phyloP scores from a whole-genome alignment of 2,797 vertebrate species.

The Fratercula arctica region DNA sequence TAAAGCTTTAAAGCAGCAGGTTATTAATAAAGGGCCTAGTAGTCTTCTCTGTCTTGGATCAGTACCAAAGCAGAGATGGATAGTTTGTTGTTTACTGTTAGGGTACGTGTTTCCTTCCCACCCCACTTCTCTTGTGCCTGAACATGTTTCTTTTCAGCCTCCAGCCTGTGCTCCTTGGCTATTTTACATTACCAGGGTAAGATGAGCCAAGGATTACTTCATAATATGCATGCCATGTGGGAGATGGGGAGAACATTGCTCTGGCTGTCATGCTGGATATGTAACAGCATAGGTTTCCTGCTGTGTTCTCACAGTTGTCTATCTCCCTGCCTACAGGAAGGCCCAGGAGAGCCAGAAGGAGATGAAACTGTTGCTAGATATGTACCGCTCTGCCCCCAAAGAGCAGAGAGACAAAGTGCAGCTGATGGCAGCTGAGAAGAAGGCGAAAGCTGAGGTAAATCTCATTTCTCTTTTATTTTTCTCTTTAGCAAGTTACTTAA shows the following conservation, averaged over 20 bases:
- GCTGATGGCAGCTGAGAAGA: conserved; percentile 98
- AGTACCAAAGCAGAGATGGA: background rate
- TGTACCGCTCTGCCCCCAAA: conserved; percentile 97
- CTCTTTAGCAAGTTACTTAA: background rate
- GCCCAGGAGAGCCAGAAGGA: conserved; percentile 97
- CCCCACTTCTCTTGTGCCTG: background rate
- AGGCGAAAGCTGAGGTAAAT: conserved; percentile 93
- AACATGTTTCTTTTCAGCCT: background rate
- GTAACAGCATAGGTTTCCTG: background rate
- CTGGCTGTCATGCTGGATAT: background rate
- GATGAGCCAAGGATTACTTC: background rate
- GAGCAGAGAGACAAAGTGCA: conserved; percentile 98
- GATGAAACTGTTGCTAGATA: conserved; percentile 96
- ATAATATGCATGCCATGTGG: accelerated
- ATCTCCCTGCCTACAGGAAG: conserved; percentile 78
- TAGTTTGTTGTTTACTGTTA: background rate
- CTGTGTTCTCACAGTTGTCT: background rate
- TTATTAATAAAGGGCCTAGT: background rate
- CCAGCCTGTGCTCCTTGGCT: background rate
- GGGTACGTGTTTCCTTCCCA: accelerated
- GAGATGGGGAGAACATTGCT: background rate
- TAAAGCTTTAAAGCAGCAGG: background rate
- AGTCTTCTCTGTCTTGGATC: background rate
- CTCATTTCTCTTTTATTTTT: background rate
- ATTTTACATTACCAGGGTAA: background rate